Evolutionary conservation across 2,797 vertebrate genomes (phyloP), one percentile per base, ranked within the genome.

Genomic region (Liasis olivaceus): DNA sequence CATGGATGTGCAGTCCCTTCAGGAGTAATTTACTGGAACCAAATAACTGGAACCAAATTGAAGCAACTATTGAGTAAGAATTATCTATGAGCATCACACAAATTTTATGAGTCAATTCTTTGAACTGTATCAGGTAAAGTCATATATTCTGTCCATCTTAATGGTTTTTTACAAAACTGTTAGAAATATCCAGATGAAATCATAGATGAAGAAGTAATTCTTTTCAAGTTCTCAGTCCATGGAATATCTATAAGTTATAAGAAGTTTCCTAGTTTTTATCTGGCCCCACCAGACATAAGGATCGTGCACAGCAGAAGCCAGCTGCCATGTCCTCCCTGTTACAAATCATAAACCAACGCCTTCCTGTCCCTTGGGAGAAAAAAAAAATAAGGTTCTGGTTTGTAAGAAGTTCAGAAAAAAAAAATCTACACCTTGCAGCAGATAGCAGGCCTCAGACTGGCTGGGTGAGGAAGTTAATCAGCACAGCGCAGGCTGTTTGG

Each of bases 391-490:
- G 94, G 94, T 95, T 97, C 95, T 96, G 96, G 96, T 96, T 96
- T 96, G 87, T 66, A 89, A 97, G 94, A 94, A 96, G 93, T 95
- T 96, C 95, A 93, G 85, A 14, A 91, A 86, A 47, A 31, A 62
- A 51, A 69, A 86, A 26, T 93, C 94, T 94, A 96, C 95, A 96
- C 94, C 94, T 95, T 92, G 93, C 93, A 96, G 94, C 95, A 96
- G 95, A 93, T 96, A 96, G 92, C 92, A 91, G 88, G 96, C 90
- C 90, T 62, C 28, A 91, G 96, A 92, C 94, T 95, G 95, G 93
- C 62, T 22, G 94, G 91, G 95, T 96, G 91, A 97, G 98, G 97
- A 97, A 98, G 97, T 98, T 98, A 97, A 97, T 98, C 94, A 97
- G 97, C 94, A 94, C 89, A 85, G 77, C 63, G 95, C 95, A 96